Evolutionary conservation across 2,888 invertebrate genomes (phyloP).

Genomic region (Eristalis pertinax): DNA sequence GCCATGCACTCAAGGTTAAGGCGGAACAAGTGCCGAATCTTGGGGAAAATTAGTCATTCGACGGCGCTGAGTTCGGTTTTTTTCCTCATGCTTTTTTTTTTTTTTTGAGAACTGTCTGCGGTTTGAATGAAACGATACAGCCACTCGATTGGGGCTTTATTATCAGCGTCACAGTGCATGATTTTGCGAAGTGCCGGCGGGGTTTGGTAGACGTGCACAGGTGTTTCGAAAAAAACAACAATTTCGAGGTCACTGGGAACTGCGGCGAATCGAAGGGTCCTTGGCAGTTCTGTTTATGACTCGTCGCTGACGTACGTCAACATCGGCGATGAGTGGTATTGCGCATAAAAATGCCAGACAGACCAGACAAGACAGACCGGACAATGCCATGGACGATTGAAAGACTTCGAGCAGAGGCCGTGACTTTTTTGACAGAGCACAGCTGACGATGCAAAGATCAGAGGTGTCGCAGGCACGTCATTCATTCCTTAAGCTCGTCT

Average conservation of each 20-base stretch:
- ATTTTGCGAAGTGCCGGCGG: background rate
- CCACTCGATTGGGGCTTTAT: no score
- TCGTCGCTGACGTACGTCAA: no score
- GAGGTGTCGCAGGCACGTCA: no score
- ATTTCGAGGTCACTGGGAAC: background rate
- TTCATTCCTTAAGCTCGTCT: no score
- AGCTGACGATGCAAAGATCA: no score
- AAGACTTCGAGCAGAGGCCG: no score
- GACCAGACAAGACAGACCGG: no score
- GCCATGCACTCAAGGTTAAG: constrained; percentile 65
- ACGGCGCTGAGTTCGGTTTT: background rate
- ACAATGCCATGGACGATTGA: no score
- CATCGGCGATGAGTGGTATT: no score
- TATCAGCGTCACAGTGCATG: background rate
- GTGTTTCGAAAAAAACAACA: background rate
- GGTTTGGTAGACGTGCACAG: background rate
- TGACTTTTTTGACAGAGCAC: no score
- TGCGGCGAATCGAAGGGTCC: background rate
- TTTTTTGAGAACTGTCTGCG: constrained; percentile 22
- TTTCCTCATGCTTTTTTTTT: background rate
- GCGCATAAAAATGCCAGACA: no score
- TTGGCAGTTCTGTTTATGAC: background rate
- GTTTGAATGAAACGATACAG: constrained; percentile 6
- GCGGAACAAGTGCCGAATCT: constrained; percentile 13
- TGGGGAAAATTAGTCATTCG: constrained; percentile 17